Evolutionary conservation across 2,797 vertebrate species (phyloP).

Genomic region (Alcedo atthis): DNA sequence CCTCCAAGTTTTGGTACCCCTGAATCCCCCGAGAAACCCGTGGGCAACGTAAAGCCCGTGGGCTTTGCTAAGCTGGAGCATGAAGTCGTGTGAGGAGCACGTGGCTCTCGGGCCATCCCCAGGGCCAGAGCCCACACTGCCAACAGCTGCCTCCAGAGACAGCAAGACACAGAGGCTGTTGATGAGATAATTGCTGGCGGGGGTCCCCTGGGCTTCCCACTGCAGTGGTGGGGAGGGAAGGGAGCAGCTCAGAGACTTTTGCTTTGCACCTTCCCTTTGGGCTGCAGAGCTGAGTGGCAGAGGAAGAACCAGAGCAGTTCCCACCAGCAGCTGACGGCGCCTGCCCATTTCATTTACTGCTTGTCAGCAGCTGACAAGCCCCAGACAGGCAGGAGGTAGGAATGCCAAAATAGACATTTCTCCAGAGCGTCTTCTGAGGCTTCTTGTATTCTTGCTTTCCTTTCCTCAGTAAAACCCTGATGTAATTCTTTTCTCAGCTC

Average conservation of each 20-base stretch:
- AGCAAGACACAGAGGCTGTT: fast-evolving
- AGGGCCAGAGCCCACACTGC: fast-evolving
- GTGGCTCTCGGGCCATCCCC: neutral
- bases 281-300: neutral
- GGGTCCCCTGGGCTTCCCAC: neutral
- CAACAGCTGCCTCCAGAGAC: neutral
- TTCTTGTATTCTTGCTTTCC: neutral
- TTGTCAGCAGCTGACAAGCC: slow-evolving; percentile 11
- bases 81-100: fast-evolving
- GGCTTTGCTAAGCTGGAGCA: neutral
- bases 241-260: neutral
- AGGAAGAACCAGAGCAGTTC: neutral
- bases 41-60: fast-evolving
- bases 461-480: neutral
- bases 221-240: fast-evolving
- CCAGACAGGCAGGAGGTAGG: neutral
- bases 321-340: neutral
- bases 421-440: neutral
- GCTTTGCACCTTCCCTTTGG: neutral
- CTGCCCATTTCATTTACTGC: neutral
- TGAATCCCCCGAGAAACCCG: fast-evolving
- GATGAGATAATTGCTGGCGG: neutral
- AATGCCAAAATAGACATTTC: neutral
- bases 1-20: neutral
- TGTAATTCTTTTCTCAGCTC: neutral